Conservation (phyloP, 1,140 invertebrate genomes). For the Lamellibrachia luymesi region DNA sequence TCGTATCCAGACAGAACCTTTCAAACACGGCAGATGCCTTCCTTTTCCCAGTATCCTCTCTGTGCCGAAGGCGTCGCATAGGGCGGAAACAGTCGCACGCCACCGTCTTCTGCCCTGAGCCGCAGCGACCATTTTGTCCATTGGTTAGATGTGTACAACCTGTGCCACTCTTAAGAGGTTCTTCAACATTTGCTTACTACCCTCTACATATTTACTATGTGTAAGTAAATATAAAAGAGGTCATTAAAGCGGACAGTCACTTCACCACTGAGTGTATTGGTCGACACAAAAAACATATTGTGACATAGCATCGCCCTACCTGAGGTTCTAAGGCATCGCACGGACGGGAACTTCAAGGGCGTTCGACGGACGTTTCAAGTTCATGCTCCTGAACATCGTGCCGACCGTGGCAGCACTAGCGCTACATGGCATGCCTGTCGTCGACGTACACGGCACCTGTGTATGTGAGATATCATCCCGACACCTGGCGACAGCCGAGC, state of each 20-base stretch:
- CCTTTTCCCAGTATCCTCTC: too few species aligned
- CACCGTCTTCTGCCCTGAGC: too few species aligned
- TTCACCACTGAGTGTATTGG: background rate
- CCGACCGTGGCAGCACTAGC: background rate
- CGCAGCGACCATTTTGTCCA: too few species aligned
- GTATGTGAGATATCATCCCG: background rate
- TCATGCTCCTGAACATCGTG: background rate
- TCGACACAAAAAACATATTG: background rate
- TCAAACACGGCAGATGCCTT: background rate
- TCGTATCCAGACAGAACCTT: background rate
- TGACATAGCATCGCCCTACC: background rate
- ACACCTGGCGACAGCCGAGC: background rate
- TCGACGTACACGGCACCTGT: background rate
- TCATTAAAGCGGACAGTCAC: background rate
- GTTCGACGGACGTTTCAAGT: background rate
- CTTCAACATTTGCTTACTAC: background rate
- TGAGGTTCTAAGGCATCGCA: background rate
- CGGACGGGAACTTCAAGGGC: background rate
- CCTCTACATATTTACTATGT: too few species aligned
- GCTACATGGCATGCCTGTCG: background rate
- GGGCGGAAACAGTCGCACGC: too few species aligned
- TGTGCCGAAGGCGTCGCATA: too few species aligned
- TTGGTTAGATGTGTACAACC: too few species aligned
- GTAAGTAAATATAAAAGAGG: background rate
- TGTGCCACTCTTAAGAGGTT: too few species aligned